Evolutionary conservation across 2,888 invertebrate genomes (phyloP), one percentile per base, ranked within the genome.

Genomic region (Harpagoxenus sublaevis): DNA sequence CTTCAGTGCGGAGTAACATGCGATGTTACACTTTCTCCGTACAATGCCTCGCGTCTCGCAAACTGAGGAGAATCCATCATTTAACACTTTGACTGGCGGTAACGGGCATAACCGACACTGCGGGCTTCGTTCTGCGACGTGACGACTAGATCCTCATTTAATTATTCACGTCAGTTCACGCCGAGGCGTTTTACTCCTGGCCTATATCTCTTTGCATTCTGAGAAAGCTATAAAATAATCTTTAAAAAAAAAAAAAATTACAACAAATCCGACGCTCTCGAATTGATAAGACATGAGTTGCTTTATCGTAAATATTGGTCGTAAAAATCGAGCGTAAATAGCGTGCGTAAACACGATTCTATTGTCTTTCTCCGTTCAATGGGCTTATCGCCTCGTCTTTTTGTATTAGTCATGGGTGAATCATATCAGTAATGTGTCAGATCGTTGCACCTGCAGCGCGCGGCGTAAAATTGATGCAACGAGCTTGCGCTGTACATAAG

Each of bases 381-480:
- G 51, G 53, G 60, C 62, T 90, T 84, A 85, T 88, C 86, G 48
- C 10, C 15, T 48, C 62, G 63, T 65, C 31, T 51, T 35, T 35
- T n/a, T 12, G 42, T 39, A 53, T 88, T 89, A 84, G 60, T 88
- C 88, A 88, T 57, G 53, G 51, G 68, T 88, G 85, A 90, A 81
- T 90, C 90, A 85, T 4, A 31, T n/a, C 68, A 53, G 53, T 73
- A 73, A 84, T 83, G 68, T 89, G 86, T 84, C 86, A 87, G 89
- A 90, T 87, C 89, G 86, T 90, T 90, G 90, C 87, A 86, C 91
- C 81, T 70, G 53, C 39, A 78, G 42, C 45, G 70, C 51, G 57
- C 63, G 51, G 53, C 42, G 70, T 8, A 60, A 75, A 63, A 35
- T 63, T 77, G 74, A 62, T 51, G 83, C 39, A 83, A 83, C 70